phyloP scores from a whole-genome alignment of 1,140 invertebrate species.

The Chionoecetes opilio region DNA sequence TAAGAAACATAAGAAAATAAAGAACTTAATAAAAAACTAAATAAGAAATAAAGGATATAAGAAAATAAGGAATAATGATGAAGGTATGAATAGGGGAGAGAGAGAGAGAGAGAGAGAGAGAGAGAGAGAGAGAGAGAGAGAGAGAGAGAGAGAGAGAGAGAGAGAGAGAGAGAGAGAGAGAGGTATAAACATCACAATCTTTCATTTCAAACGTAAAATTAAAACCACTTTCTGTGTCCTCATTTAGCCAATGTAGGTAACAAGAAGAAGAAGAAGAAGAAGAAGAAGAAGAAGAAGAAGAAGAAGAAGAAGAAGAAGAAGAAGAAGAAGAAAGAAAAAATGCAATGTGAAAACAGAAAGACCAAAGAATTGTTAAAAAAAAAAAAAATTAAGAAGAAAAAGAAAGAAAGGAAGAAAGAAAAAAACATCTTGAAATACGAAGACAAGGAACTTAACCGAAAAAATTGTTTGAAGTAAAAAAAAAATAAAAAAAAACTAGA shows the following conservation, averaged over 20 bases:
- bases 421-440: too few species aligned
- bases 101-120: background rate
- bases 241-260: background rate
- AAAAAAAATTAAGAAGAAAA: background rate
- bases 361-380: background rate
- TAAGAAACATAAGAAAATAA: background rate
- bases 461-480: background rate
- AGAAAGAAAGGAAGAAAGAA: too few species aligned
- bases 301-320: background rate
- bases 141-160: constrained; percentile 12
- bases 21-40: background rate
- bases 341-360: background rate
- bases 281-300: background rate
- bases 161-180: constrained; percentile 14
- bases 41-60: background rate
- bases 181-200: background rate
- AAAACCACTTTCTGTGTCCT: background rate
- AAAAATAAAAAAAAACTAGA: background rate
- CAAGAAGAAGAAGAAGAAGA: background rate
- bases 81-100: background rate
- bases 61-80: background rate
- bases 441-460: background rate
- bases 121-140: constrained; percentile 27
- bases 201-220: background rate
- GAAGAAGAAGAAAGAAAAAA: background rate